Conservation (phyloP, 2,113 vertebrate species). For the Cebus imitator region DNA sequence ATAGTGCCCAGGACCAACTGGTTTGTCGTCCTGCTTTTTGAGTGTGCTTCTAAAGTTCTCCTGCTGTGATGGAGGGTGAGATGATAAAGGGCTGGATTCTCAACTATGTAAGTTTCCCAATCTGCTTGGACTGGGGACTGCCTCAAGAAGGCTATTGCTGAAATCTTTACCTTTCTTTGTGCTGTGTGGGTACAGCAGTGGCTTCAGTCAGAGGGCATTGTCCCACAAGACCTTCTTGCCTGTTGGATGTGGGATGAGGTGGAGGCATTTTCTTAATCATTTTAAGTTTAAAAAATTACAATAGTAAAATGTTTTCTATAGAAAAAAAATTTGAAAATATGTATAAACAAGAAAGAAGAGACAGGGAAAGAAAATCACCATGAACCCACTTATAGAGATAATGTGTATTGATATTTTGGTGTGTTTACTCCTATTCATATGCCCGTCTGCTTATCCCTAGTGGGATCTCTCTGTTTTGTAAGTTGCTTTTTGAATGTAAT, state of each 20-base stretch:
- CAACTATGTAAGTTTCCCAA: background rate
- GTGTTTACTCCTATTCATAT: background rate
- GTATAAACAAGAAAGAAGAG: background rate
- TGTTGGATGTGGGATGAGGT: background rate
- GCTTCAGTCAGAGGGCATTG: background rate
- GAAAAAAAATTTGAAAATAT: background rate
- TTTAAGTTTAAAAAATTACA: constrained; percentile 7
- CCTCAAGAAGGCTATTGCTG: background rate
- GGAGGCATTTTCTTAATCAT: background rate
- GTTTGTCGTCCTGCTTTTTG: background rate
- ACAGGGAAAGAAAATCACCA: constrained; percentile 23
- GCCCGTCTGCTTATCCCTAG: background rate
- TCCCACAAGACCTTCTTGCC: background rate
- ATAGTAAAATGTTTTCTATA: background rate
- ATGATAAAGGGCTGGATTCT: background rate
- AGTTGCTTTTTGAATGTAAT: constrained; percentile 24
- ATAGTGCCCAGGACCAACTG: background rate
- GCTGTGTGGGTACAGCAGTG: background rate
- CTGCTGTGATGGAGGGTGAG: background rate
- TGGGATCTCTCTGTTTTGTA: constrained; percentile 13
- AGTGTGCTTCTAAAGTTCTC: background rate
- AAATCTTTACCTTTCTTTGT: background rate
- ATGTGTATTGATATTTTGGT: background rate
- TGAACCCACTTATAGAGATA: background rate
- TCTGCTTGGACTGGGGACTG: background rate